These are phyloP conservation scores for Tribolium madens DNA, from an alignment of 1,140 invertebrate species.

Conservation along the genomic window DNA sequence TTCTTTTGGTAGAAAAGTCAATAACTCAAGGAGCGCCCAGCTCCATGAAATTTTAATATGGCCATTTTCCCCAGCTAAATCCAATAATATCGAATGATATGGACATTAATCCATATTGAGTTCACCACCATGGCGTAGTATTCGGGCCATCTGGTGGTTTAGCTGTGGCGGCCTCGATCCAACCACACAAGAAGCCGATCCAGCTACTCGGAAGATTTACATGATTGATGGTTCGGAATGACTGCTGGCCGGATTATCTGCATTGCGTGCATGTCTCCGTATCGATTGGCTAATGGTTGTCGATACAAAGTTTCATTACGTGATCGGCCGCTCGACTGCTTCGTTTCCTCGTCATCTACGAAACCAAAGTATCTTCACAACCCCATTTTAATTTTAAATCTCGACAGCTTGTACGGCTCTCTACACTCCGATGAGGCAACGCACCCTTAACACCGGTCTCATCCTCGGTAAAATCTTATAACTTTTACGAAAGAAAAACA, in stretches of 20 bases:
- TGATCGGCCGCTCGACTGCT: constrained; percentile 47
- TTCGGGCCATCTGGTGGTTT: constrained; percentile 38
- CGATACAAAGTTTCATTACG: constrained; percentile 55
- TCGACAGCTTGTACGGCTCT: neutral
- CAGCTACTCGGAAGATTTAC: constrained; percentile 54
- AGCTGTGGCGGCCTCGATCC: constrained; percentile 32
- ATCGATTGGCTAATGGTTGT: constrained; percentile 55
- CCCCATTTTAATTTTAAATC: constrained; percentile 35
- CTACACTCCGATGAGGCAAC: neutral
- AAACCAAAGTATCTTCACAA: constrained; percentile 19
- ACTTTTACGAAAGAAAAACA: too few relatives aligned
- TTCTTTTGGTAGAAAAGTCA: constrained; percentile 13
- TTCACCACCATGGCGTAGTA: constrained; percentile 32
- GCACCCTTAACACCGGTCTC: neutral
- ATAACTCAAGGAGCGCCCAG: constrained; percentile 11
- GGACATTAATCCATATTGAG: constrained; percentile 42
- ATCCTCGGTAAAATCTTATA: neutral
- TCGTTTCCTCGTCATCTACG: constrained; percentile 37
- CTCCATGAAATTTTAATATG: constrained; percentile 34
- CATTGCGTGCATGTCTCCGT: constrained; percentile 59
- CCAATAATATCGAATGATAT: constrained; percentile 41
- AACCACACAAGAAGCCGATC: constrained; percentile 39
- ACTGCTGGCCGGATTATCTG: constrained; percentile 58
- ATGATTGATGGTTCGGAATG: constrained; percentile 59
- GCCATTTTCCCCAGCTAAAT: constrained; percentile 24